phyloP scores from a whole-genome alignment of 2,113 vertebrate species.

The Elgaria multicarinata region DNA sequence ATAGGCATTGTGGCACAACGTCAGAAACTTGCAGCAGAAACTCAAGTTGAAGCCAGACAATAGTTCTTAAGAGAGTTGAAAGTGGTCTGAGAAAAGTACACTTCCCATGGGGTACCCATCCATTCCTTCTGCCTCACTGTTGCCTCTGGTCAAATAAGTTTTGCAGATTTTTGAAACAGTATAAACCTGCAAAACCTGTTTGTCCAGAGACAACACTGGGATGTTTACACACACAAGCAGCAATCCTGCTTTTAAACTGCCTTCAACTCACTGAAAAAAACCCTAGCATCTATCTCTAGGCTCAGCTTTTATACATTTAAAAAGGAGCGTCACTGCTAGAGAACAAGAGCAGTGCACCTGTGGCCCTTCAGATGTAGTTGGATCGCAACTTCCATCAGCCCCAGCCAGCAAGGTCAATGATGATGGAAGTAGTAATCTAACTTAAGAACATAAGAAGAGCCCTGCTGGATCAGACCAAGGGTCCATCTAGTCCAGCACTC shows the following conservation, averaged over 20 bases:
- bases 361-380: too few relatives aligned
- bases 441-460: too few relatives aligned
- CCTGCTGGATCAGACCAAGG: too few relatives aligned
- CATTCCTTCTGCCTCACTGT: neutral
- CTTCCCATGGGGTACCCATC: neutral
- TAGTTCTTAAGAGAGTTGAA: neutral
- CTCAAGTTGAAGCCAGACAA: neutral
- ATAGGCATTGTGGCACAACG: neutral
- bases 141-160: neutral
- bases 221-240: neutral
- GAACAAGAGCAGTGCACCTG: too few relatives aligned
- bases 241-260: neutral
- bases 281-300: neutral
- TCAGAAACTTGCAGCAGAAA: neutral
- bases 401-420: too few relatives aligned
- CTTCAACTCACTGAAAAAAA: neutral
- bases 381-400: too few relatives aligned
- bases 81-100: neutral
- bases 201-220: neutral
- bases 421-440: too few relatives aligned
- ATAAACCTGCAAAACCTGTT: neutral
- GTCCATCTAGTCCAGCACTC: too few relatives aligned
- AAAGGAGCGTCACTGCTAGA: neutral
- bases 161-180: neutral
- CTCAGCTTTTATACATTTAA: neutral